Evolutionary conservation across 2,888 invertebrate species (phyloP), one percentile per base, ranked within the genome.

Genomic region (Hetaerina titia): DNA sequence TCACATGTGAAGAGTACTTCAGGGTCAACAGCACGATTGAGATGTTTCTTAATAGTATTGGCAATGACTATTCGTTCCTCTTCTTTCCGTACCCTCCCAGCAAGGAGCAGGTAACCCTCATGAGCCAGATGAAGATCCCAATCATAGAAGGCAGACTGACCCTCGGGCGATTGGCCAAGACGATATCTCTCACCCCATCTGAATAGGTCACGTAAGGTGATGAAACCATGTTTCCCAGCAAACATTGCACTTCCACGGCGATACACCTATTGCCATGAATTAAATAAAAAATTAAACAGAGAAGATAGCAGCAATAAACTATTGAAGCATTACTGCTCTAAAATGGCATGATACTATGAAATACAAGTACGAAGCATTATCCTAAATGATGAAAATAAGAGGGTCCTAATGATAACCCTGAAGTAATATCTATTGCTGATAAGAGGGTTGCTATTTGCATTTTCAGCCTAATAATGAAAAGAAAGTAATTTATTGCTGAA

Each of bases 121-220:
- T 99, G 99, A 0, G 99, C 99, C 90, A 99, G 97, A 97, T 99
- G 99, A 96, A 99, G 99, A 96, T 99, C 98, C 99, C 99, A 99
- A 97, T 99, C 99, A 96, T 99, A 99, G 96, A 98, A 98, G 74
- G 96, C 96, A 81, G 97, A 97, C 0, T 97, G 96, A 13, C 97
- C 97, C 13, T 97, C 97, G 8, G 97, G 96, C 7, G 98, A 97
- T 22, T 97, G 97, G 6, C 98, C 98, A 58, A 98, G 97, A 95
- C 98, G 98, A 96, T 99, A 99, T 45, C 99, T 97, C 96, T 99
- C 99, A 1, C 99, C 99, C 99, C 99, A 99, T 95, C 99, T 97
- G 96, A 99, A 99, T 56, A 99, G 97, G 97, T 99, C 99, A 96
- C 99, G 97, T 87, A 99, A 97, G 0, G 99, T 99, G 95, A 99